Conservation (phyloP, 2,888 invertebrate species). For the Geophilus truncorum region DNA sequence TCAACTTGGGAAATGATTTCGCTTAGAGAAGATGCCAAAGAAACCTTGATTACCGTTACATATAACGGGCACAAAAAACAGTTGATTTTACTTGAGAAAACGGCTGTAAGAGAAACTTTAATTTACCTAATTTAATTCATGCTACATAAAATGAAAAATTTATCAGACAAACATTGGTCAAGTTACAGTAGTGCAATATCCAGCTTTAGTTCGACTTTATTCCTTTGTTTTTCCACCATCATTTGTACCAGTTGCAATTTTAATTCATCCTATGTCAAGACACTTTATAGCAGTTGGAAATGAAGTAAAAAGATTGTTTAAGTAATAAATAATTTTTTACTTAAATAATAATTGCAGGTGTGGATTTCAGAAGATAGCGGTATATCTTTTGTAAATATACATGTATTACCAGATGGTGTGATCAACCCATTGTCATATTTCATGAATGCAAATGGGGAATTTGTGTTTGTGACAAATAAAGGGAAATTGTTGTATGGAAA, state of each 20-base stretch:
- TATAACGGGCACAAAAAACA: background rate
- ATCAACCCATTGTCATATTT: background rate
- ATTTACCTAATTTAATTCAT: too few species aligned
- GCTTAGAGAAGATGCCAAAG: background rate
- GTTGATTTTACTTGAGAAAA: background rate
- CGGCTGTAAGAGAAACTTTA: background rate
- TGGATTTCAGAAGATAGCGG: constrained; percentile 7
- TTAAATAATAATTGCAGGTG: background rate
- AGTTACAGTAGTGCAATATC: background rate
- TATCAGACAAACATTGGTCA: background rate
- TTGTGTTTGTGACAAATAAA: background rate
- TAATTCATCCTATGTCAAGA: background rate
- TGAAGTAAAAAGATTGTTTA: background rate
- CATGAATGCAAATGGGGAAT: background rate
- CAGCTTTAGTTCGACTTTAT: background rate
- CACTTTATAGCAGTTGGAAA: background rate
- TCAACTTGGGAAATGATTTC: background rate
- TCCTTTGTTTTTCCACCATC: background rate
- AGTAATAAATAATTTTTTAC: background rate
- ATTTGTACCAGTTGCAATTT: background rate
- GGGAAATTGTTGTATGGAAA: background rate
- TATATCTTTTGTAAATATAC: background rate
- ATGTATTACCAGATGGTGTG: background rate
- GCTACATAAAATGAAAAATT: background rate
- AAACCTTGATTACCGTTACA: background rate